phyloP scores from a whole-genome alignment of 2,888 invertebrate species.

The Tetanocera ferruginea region DNA sequence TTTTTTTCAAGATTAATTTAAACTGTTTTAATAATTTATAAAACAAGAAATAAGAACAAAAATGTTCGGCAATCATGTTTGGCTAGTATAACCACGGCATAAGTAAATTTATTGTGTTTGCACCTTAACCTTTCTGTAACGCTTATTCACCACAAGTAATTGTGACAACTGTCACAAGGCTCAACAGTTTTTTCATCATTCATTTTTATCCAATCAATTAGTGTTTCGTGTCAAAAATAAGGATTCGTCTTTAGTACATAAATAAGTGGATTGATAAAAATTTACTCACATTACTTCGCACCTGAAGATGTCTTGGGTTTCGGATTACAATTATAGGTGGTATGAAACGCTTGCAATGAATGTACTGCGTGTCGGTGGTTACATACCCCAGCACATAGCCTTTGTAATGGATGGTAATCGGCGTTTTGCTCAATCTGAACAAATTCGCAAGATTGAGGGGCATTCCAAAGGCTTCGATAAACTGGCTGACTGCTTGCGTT shows the following conservation, averaged over 20 bases:
- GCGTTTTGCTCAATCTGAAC: conserved; percentile 87
- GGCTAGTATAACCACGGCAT: too few relatives aligned
- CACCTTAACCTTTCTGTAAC: too few relatives aligned
- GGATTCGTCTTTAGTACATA: background rate
- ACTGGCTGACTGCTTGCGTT: conserved; percentile 81
- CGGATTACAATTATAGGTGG: conserved; percentile 81
- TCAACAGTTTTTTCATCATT: conserved; percentile 19
- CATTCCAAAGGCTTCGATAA: conserved; percentile 89
- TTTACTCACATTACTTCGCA: background rate
- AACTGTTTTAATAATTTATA: too few relatives aligned
- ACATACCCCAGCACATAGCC: conserved; percentile 90
- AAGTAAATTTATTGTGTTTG: too few relatives aligned
- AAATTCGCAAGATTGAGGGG: conserved; percentile 80
- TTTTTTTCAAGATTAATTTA: too few relatives aligned
- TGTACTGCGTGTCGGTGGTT: conserved; percentile 80
- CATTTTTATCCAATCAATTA: background rate
- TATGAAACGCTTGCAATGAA: conserved; percentile 81
- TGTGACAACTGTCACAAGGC: conserved; percentile 33
- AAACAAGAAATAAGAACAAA: too few relatives aligned
- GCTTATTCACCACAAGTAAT: too few relatives aligned
- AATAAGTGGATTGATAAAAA: background rate
- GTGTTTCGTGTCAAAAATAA: background rate
- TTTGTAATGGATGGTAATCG: conserved; percentile 99
- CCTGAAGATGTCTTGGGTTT: conserved; percentile 80
- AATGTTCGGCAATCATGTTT: too few relatives aligned